Evolutionary conservation across 2,888 invertebrate genomes (phyloP), one percentile per base, ranked within the genome.

Genomic region (Caenorhabditis sp.): DNA sequence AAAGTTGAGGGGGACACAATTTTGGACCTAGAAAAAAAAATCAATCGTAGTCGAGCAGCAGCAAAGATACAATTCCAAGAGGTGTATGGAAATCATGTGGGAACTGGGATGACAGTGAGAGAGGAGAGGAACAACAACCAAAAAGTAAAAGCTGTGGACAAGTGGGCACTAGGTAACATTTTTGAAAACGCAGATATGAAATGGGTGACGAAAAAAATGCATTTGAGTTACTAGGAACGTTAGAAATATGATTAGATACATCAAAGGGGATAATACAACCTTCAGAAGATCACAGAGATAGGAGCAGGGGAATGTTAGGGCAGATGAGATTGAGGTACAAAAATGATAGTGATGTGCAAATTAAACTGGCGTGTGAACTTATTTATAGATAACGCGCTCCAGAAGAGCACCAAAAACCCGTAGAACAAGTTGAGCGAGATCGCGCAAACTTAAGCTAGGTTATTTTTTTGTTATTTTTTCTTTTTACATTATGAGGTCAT

Each of bases 341-440:
- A 70, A 74, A 54, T 74, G 74, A 74, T 64, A 74, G 38, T 47
- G 59, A 59, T 22, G 10, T 16, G 12, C 5, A 28, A 26, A n/a
- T 66, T 49, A 4, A 44, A 47, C 51, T n/a, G 19, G n/a, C n/a
- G n/a, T n/a, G 47, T 5, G n/a, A 19, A 47, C 47, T 47, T 47
- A 31, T 28, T 5, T 66, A 31, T 49, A 64, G 26, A 47, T 47
- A 47, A 47, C n/a, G 44, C 8, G n/a, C 28, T 66, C n/a, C 5
- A 2, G 24, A 16, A 31, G 31, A 54, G 26, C 31, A 59, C 41
- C 10, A n/a, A 41, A 56, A 56, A 49, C 76, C 76, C 76, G 68
- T 76, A 76, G 35, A 54, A 22, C 35, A 16, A 41, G 8, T 69
- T 77, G 76, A 77, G 80, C 80, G 74, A 80, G 80, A 80, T 74